These are phyloP conservation scores for Lagopus leucura DNA, from an alignment of 2,113 vertebrate species.

Conservation along the genomic window DNA sequence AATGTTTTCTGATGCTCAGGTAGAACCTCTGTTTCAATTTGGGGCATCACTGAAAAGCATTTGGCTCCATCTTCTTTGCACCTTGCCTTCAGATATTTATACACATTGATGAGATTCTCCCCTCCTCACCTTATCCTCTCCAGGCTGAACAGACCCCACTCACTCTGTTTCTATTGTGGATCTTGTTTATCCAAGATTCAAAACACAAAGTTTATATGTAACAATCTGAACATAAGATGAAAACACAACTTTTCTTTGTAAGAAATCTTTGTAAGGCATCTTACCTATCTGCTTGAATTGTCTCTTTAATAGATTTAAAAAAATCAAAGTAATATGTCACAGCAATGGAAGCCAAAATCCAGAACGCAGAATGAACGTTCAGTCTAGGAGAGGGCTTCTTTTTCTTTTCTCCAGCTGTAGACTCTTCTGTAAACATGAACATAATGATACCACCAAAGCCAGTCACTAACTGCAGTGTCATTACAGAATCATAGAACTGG, in stretches of 20 bases:
- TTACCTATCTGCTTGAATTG: conserved; percentile 87
- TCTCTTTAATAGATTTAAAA: conserved; percentile 83
- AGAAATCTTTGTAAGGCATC: not conserved
- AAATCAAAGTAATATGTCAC: conserved; percentile 95
- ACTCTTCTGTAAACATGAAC: conserved; percentile 78
- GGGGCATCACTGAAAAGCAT: not conserved
- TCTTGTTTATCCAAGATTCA: not conserved
- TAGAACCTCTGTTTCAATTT: not conserved
- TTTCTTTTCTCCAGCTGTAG: conserved; percentile 79
- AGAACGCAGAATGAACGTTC: conserved; percentile 92
- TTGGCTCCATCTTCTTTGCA: not conserved
- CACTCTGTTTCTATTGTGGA: not conserved
- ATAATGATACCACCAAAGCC: conserved; percentile 14
- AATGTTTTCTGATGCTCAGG: not conserved
- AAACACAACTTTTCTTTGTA: not conserved
- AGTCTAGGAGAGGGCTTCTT: conserved; percentile 85
- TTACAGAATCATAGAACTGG: no score
- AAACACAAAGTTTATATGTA: not conserved
- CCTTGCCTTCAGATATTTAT: not conserved
- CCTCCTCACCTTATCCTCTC: not conserved
- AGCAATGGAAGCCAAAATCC: conserved; percentile 88
- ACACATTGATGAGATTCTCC: not conserved
- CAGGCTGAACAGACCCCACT: not conserved
- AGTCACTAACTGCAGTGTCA: not conserved
- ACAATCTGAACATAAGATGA: not conserved